Evolutionary conservation across 2,797 vertebrate genomes (phyloP), one percentile per base, ranked within the genome.

Genomic region (Siniperca scherzeri): DNA sequence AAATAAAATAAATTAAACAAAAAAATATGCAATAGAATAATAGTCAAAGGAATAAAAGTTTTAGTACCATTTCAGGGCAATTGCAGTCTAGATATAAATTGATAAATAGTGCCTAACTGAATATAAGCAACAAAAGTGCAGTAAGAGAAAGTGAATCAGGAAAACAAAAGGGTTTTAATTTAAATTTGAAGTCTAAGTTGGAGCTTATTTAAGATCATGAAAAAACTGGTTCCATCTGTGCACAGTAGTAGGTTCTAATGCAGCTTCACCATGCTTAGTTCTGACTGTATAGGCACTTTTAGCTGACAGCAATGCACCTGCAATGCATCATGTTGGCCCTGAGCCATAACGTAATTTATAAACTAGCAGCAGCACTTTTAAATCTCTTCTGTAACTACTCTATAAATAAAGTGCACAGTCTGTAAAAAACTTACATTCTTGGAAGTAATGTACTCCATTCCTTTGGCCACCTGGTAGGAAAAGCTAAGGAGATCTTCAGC

Each of bases 381-480:
- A 70, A 87, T 78, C 66, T 68, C 44, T 10, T 70, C 53, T 52
- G 14, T 70, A 74, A 74, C 33, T 16, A 48, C 71, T 79, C 74
- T 21, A 85, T 85, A 87, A 82, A 84, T 83, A 65, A 46, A 27
- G 65, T 76, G 57, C 48, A 62, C 46, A 48, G 72, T 59, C 75
- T 80, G 64, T 72, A 70, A 91, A 85, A 77, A 77, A 68, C 97
- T 90, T 96, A 99, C 98, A 81, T 96, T 97, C 94, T 97, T 99
- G 80, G 97, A 97, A 52, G 97, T 97, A 65, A 99, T 97, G 93
- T 99, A 99, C 90, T 98, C 97, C 98, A 99, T 99, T 91, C 98
- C 98, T 96, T 98, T 99, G 89, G 98, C 98, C 87, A 99, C 97
- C 95, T 99, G 98, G 84, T 97, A 98, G 40, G 98, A 98, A 84